Base-by-base conservation (phyloP, 1,140 invertebrate species). In the Teleogryllus occipitalis region DNA sequence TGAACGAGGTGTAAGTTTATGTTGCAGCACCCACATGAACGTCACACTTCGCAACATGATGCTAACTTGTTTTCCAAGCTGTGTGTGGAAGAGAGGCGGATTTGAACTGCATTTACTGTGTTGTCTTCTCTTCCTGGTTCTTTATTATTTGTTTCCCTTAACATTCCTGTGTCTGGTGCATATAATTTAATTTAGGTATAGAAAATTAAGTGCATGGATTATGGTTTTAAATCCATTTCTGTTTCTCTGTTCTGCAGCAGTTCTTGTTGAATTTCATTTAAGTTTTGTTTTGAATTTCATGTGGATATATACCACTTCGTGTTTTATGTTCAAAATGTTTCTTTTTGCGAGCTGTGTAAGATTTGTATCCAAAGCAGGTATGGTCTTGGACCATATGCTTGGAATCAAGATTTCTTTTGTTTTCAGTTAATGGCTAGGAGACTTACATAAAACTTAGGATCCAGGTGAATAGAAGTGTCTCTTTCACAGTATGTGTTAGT, bases 91-190 rank as follows among this genome's bases (percentile, higher is more conserved):
- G 76, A 49, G 76, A 77, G 47, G 47, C 47, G 76, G 47, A 77
- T 54, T 47, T 54, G 7, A 39, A 78, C 78, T 73, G 78, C 78
- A 78, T 78, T 74, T 74, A 73, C 48, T 72, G 54, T 78, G 27
- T 74, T 73, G 15, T 77, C 76, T 47, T 47, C 48, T 54, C 39
- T 47, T 47, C 15, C 72, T 78, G 39, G 39, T 78, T 78, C 78
- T 73, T 72, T 78, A 49, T 49, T 78, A 22, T n/a, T 72, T 78
- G 39, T 47, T 78, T 78, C 54, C 54, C 78, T 78, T 78, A 78
- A 78, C 78, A 78, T 78, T 78, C 78, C 78, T 78, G 78, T 49
- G 54, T 73, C 76, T 77, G 76, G 76, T 77, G 76, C 76, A 77
- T 48, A n/a, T 8, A 77, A 77, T 77, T 77, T 77, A 77, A 77